Conservation (phyloP, 2,797 vertebrate species). For the Poecilia gillii region DNA sequence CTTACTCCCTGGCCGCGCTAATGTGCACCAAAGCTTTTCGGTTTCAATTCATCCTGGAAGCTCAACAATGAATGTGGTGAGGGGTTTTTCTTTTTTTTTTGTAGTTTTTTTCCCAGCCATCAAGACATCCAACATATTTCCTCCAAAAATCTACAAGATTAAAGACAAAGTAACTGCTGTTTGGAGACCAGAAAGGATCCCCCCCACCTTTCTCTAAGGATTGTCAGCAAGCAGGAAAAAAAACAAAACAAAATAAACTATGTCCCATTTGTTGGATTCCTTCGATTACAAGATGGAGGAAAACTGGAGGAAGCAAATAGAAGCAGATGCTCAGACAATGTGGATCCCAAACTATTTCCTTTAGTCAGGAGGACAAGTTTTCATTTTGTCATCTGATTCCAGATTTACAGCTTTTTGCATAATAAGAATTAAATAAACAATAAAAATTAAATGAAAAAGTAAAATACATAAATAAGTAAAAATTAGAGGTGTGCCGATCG, state of each 20-base stretch:
- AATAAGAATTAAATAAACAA: not conserved
- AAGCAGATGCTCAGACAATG: not conserved
- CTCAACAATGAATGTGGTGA: conserved; percentile 17
- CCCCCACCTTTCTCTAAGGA: not conserved
- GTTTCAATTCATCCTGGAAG: conserved; percentile 46
- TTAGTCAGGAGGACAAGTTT: not conserved
- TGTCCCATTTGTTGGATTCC: not conserved
- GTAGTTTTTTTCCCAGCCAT: conserved; percentile 4
- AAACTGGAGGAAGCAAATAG: not conserved
- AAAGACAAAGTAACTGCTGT: conserved; percentile 15
- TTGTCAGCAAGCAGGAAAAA: conserved; percentile 5
- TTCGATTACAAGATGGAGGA: not conserved
- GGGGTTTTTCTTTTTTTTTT: not conserved
- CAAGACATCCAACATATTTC: conserved; percentile 28
- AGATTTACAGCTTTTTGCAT: not conserved
- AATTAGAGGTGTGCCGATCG: too few relatives aligned
- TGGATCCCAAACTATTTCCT: not conserved
- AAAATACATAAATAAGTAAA: not conserved
- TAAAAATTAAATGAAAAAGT: too few relatives aligned
- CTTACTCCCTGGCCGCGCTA: conserved; percentile 26
- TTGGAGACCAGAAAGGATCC: not conserved
- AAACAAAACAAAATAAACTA: not conserved
- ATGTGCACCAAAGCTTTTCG: conserved; percentile 30
- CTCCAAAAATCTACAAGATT: conserved; percentile 27
- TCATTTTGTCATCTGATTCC: not conserved